A percentile compares a stretch with the other conserved stretches of the same genome.
Conservation (phyloP, 2,888 invertebrate species). For the Diachrysia chrysitis region DNA sequence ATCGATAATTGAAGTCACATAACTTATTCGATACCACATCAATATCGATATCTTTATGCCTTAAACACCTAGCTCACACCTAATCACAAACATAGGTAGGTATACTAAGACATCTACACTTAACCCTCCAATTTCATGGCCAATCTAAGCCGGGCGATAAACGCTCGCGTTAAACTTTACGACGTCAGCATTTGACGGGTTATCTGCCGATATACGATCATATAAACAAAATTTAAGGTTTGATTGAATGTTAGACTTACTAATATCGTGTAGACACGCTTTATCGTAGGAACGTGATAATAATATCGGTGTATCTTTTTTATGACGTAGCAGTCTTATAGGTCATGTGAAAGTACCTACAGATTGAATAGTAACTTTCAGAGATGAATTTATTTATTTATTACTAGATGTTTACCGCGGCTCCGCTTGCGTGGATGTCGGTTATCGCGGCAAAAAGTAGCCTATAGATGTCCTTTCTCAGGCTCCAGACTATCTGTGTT, state of each 20-base stretch:
- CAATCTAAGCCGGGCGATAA: slow-evolving; percentile 69
- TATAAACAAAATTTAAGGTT: slow-evolving; percentile 59
- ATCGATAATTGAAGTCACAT: too few species aligned
- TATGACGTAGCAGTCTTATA: slow-evolving; percentile 23
- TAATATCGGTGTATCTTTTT: slow-evolving; percentile 49
- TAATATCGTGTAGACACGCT: slow-evolving; percentile 41
- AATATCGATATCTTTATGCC: too few species aligned
- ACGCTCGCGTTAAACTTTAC: slow-evolving; percentile 78
- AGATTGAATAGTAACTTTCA: not conserved
- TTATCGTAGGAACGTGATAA: slow-evolving; percentile 50
- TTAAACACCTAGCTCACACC: not conserved
- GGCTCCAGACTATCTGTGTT: too few species aligned
- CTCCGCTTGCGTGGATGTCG: too few species aligned
- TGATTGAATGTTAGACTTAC: slow-evolving; percentile 59
- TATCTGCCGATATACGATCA: slow-evolving; percentile 64
- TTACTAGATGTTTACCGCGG: too few species aligned
- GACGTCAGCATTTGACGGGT: slow-evolving; percentile 75
- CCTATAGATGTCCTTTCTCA: too few species aligned
- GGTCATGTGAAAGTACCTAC: not conserved
- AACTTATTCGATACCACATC: too few species aligned
- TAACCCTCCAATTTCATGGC: slow-evolving; percentile 58
- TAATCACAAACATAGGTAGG: too few species aligned
- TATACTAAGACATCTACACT: not conserved
- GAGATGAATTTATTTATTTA: not conserved
- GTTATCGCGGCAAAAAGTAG: too few species aligned